Evolutionary conservation across 2,888 invertebrate species (phyloP).

Genomic region (Leptogaster cylindrica): DNA sequence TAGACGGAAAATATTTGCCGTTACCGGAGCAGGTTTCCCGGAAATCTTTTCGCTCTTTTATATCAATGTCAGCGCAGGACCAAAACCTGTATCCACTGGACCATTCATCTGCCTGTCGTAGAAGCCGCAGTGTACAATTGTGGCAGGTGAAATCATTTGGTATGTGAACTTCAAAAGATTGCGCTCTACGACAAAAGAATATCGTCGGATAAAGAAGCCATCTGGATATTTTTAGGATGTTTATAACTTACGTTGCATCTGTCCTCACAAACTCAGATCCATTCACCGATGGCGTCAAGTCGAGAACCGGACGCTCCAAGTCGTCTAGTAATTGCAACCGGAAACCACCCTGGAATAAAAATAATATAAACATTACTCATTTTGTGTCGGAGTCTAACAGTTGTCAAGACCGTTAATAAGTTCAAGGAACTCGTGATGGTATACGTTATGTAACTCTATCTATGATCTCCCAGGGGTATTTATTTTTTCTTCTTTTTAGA

Average conservation of each 20-base stretch:
- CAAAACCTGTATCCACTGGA: constrained; percentile 84
- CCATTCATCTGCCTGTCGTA: constrained; percentile 93
- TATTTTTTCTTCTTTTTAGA: background rate
- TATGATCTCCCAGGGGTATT: constrained; percentile 23
- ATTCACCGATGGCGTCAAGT: constrained; percentile 81
- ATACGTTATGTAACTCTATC: constrained; percentile 28
- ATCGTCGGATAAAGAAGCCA: background rate
- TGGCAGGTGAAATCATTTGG: constrained; percentile 83
- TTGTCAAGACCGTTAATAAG: constrained; percentile 33
- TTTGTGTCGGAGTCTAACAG: background rate
- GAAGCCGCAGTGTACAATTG: constrained; percentile 87
- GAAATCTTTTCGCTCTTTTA: constrained; percentile 76
- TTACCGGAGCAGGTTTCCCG: constrained; percentile 85
- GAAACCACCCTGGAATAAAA: constrained; percentile 82
- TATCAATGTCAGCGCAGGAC: constrained; percentile 95
- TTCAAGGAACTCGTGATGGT: constrained; percentile 35
- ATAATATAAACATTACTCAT: constrained; percentile 40
- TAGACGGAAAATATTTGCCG: constrained; percentile 78
- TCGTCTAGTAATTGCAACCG: constrained; percentile 85
- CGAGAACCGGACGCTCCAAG: constrained; percentile 81
- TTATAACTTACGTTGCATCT: constrained; percentile 82
- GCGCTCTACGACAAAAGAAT: constrained; percentile 68
- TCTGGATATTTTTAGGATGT: background rate
- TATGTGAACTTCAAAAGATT: constrained; percentile 78
- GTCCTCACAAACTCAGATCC: constrained; percentile 81